A percentile compares a stretch with the other conserved stretches of the same genome.
These are phyloP conservation scores for Pyrrhosoma nymphula DNA, from an alignment of 2,888 invertebrate species.

Conservation along the genomic window DNA sequence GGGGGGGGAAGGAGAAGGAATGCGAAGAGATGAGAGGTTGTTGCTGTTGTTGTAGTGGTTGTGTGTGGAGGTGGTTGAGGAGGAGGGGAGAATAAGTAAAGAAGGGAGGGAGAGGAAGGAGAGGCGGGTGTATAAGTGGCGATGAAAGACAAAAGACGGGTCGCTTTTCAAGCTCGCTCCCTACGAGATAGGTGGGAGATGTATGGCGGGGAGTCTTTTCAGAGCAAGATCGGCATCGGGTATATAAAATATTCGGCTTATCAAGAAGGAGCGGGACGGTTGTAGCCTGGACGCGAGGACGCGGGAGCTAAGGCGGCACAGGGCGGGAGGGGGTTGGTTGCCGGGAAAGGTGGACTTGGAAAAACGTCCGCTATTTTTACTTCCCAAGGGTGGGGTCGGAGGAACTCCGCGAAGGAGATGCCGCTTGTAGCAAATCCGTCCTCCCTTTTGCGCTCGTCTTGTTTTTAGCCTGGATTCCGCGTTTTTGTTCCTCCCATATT, in stretches of 20 bases:
- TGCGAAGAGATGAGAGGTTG: constrained; percentile 23
- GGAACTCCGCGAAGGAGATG: background rate
- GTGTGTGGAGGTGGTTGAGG: too few species aligned
- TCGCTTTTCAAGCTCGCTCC: constrained; percentile 23
- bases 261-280: constrained; percentile 32
- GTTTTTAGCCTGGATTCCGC: background rate
- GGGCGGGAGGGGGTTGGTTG: background rate
- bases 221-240: constrained; percentile 60
- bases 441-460: background rate
- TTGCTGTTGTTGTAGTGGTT: too few species aligned
- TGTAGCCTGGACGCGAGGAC: background rate
- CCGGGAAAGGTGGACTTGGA: background rate
- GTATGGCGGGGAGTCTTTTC: constrained; percentile 54
- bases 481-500: background rate
- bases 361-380: background rate
- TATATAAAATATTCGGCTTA: constrained; percentile 66
- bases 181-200: constrained; percentile 52
- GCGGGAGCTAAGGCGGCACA: background rate
- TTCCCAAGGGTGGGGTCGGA: background rate
- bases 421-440: constrained; percentile 2
- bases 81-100: too few species aligned
- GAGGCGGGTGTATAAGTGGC: background rate
- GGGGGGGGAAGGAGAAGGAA: background rate
- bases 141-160: constrained; percentile 63
- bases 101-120: background rate